A percentile compares a stretch with the other conserved stretches of the same genome.
phyloP scores from a whole-genome alignment of 2,888 invertebrate species.

The Athripsodes cinereus region DNA sequence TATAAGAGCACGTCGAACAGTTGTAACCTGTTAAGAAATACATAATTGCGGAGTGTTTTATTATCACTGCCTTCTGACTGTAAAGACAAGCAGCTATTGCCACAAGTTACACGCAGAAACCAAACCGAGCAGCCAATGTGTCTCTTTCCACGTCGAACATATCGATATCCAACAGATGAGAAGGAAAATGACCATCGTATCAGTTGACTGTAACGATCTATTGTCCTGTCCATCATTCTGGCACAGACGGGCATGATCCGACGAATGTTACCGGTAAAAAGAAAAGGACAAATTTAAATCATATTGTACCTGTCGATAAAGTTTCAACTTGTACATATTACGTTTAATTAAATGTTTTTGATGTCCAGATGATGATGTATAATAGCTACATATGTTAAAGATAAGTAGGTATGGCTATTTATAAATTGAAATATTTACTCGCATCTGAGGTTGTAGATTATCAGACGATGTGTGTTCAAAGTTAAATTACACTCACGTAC shows the following conservation, averaged over 20 bases:
- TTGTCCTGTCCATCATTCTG: conserved; percentile 19
- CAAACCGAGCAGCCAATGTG: background rate
- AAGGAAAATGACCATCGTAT: background rate
- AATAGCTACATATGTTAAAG: too few relatives aligned
- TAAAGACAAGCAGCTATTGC: background rate
- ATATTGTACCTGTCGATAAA: background rate
- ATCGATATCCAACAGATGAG: background rate
- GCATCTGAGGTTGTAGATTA: too few relatives aligned
- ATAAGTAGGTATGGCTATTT: too few relatives aligned
- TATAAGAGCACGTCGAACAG: conserved; percentile 21
- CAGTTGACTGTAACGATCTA: conserved; percentile 1
- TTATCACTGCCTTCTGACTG: conserved; percentile 6
- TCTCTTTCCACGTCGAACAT: background rate
- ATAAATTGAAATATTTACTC: too few relatives aligned
- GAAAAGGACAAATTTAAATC: conserved; percentile 1
- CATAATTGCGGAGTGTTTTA: conserved; percentile 26
- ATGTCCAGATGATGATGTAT: background rate
- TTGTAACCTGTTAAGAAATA: conserved; percentile 25
- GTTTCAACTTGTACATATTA: background rate
- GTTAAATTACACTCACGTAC: too few relatives aligned
- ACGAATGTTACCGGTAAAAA: background rate
- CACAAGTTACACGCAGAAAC: background rate
- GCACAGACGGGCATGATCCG: conserved; percentile 5
- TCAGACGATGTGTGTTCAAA: too few relatives aligned
- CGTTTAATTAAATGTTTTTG: background rate